Base-by-base conservation (phyloP, 2,888 invertebrate species). In the Athalia rosae region DNA sequence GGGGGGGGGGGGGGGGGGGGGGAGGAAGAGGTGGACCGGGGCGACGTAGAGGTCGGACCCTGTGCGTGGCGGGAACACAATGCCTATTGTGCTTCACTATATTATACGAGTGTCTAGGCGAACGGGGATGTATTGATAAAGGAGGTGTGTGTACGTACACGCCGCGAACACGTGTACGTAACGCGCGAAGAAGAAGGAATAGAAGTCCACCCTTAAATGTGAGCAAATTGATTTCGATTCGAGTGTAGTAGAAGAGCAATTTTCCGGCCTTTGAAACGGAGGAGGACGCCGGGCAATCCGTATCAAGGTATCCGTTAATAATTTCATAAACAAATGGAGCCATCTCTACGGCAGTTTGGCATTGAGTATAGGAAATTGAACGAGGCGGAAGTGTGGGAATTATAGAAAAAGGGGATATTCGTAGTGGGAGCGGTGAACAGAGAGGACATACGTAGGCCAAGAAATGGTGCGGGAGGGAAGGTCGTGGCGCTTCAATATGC, bases 41-140 rank as follows among this genome's bases (percentile, higher is more conserved):
- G 28, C 28, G 28, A 28, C 86, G 89, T 87, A 87, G 86, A 84
- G 85, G 87, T 88, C 85, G 86, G 86, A 85, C 86, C 84, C 89
- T 89, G 89, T 86, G 89, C 88, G 88, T 89, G 89, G 89, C 89
- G 88, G 85, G 84, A 85, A 84, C 87, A 89, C 89, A 89, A 89
- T 89, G 87, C 89, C 88, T 84, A 89, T 89, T 89, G 50, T 67
- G 28, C 67, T 50, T 53, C 28, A 67, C 50, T 67, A 45, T 67
- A 67, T 67, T 66, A 66, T 48, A 66, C 45, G 66, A 48, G 67
- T 48, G 41, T 50, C 50, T 53, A 28, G 47, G 5, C 50, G 28
- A 28, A 28, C 28, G 28, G 28, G 28, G 28, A 28, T 28, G 28
- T 28, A 28, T 28, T 28, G 28, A 28, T 28, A 28, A 28, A 28